A percentile compares a stretch with the other conserved stretches of the same genome.
Evolutionary conservation across 2,888 invertebrate species (phyloP).

Genomic region (Agrochola litura): DNA sequence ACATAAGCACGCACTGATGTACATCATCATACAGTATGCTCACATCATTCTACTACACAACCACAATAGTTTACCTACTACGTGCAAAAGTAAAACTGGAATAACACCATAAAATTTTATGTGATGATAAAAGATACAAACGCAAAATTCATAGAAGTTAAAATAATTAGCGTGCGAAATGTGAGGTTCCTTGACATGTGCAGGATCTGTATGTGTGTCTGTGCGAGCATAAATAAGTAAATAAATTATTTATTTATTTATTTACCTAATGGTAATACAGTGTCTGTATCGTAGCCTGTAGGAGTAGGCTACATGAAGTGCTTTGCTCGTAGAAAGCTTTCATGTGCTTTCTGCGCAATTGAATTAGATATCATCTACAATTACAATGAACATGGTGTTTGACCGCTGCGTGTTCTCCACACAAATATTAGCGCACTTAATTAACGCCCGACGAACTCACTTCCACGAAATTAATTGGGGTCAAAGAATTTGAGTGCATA

Average conservation of each 20-base stretch:
- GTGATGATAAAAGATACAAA: slow-evolving; percentile 38
- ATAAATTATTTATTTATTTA: not conserved
- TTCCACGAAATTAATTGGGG: slow-evolving; percentile 90
- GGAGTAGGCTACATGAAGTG: not conserved
- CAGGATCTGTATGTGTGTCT: not conserved
- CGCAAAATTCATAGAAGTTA: slow-evolving; percentile 46
- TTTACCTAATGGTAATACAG: not conserved
- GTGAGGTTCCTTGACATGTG: slow-evolving; percentile 29
- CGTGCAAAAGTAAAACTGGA: slow-evolving; percentile 35
- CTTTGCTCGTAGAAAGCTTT: slow-evolving; percentile 7
- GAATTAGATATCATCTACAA: slow-evolving; percentile 63
- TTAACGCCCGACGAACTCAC: slow-evolving; percentile 84
- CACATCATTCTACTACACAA: slow-evolving; percentile 47
- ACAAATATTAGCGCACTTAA: slow-evolving; percentile 87
- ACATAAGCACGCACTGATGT: slow-evolving; percentile 53
- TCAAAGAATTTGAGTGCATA: slow-evolving; percentile 89
- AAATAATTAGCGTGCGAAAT: slow-evolving; percentile 19
- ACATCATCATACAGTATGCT: slow-evolving; percentile 23
- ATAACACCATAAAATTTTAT: slow-evolving; percentile 42
- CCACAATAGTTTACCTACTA: slow-evolving; percentile 26
- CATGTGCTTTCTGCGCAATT: not conserved
- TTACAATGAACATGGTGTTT: slow-evolving; percentile 72
- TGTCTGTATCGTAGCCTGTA: not conserved
- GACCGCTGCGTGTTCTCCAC: slow-evolving; percentile 76
- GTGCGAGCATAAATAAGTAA: not conserved